Base-by-base conservation (phyloP, 2,888 invertebrate species). In the Dinocampus coccinellae region DNA sequence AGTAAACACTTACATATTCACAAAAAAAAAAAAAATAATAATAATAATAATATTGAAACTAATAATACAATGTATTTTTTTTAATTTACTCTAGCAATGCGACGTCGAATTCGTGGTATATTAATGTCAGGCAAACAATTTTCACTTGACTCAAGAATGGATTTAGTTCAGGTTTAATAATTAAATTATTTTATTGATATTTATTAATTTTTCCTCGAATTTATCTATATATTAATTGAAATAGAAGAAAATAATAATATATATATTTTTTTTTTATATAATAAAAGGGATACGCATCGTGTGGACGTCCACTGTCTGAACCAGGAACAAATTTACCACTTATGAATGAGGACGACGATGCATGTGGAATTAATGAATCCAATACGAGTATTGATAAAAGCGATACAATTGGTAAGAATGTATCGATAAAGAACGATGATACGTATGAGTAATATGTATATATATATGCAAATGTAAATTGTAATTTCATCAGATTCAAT, bases 51-150 rank as follows among this genome's bases (percentile, higher is more conserved):
- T 70, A 69, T 13, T 42, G 42, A 6, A 42, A 4, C 7, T 29
- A 29, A 4, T 29, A 29, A 29, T 29, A 29, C 3, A 29, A 29
- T 29, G 29, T 29, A 29, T 29, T 4, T 29, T 4, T 4, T 4
- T 29, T 42, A 55, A 52, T 47, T 47, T 7, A 6, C 7, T 47
- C 16, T 88, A 91, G 95, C 95, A 61, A 95, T 96, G 92, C 90
- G 96, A 34, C 91, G 96, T 20, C 91, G 96, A 58, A 94, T 97
- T 77, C 92, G 93, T 29, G 96, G 96, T 9, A 96, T 97, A 85
- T 90, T 96, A 80, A 95, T 95, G 93, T 93, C 95, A 1, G 96
- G 96, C 42, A 96, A 96, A 88, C 96, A 96, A 88, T 96, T 94
- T 87, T 97, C 96, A 0, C 89, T 97, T 79, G 97, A 97, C 88